Evolutionary conservation across 2,888 invertebrate genomes (phyloP), one percentile per base, ranked within the genome.

Genomic region (Atrina japonica): DNA sequence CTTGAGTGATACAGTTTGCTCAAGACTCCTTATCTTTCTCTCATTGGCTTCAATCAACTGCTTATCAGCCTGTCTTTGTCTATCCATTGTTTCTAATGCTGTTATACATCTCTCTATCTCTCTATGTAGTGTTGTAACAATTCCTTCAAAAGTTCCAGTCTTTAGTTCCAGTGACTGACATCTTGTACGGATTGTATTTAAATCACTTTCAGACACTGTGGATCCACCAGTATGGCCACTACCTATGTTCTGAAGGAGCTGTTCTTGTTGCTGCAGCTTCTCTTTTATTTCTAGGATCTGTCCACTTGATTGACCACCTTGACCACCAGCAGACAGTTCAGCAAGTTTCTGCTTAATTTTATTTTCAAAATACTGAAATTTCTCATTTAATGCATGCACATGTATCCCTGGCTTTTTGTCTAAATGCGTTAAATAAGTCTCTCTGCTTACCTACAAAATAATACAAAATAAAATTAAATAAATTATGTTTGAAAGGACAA

Each of bases 81-180:
- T 58, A 23, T 82, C 81, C 35, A 83, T 58, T 6, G 77, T 76
- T 58, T 86, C 84, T 6, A 83, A 65, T 2, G 81, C 80, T 5
- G 77, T 70, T 16, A 85, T 82, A 40, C 82, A 80, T 30, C 83
- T 77, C 45, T 86, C 83, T 40, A 86, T 80, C 61, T 88, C 86
- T 9, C 81, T 70, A 41, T 88, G 86, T 11, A 88, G 73, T 18
- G 86, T 83, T 3, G 78, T 80, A 7, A 82, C 78, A 40, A 86
- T 83, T 11, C 84, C 83, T 53, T 85, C 83, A 29, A 78, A 80
- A 11, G 71, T 71, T 23, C 66, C 77, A 21, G 83, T 75, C 58
- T 83, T 85, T 9, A 75, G 61, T 45, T 83, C 78, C 14, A 80
- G 45, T 2, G 72, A 66, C 25, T 76, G 68, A 50, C 70, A 53